phyloP scores from a whole-genome alignment of 2,113 vertebrate genomes.

The Anguilla rostrata region DNA sequence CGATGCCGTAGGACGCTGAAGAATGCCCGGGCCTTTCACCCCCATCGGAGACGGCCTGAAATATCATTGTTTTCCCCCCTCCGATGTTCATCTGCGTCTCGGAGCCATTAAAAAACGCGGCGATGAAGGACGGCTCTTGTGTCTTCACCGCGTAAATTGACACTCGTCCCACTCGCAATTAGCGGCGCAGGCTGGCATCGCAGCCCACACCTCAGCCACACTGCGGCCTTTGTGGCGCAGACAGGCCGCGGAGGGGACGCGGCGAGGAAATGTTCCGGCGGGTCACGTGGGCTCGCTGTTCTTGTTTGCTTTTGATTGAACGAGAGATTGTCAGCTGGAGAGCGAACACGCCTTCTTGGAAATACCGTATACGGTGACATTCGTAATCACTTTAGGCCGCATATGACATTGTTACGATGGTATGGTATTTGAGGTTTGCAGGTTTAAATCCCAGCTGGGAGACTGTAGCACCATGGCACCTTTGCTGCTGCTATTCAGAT shows the following conservation, averaged over 20 bases:
- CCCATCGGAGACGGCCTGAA: conserved; percentile 64
- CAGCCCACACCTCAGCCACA: conserved; percentile 70
- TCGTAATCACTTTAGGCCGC: too few relatives aligned
- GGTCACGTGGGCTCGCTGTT: conserved; percentile 67
- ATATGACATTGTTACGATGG: not conserved
- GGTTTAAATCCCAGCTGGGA: not conserved
- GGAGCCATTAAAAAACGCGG: conserved; percentile 68
- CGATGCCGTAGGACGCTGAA: conserved; percentile 64
- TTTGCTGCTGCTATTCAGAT: too few relatives aligned
- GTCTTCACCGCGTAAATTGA: conserved; percentile 70
- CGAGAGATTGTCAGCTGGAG: not conserved
- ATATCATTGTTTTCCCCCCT: conserved; percentile 62
- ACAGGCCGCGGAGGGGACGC: conserved; percentile 62
- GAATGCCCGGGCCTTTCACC: conserved; percentile 70
- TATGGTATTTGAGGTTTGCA: not conserved
- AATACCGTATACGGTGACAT: too few relatives aligned
- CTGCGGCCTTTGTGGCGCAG: conserved; percentile 73
- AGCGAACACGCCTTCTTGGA: not conserved
- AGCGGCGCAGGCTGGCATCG: conserved; percentile 74
- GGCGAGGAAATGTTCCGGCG: conserved; percentile 70
- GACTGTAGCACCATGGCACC: not conserved
- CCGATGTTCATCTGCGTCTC: conserved; percentile 74
- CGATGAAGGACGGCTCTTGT: conserved; percentile 67
- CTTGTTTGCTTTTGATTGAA: conserved; percentile 43
- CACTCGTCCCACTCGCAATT: conserved; percentile 74